These are phyloP conservation scores for Drosophila aldrichi DNA, from an alignment of 2,888 invertebrate genomes.

Conservation along the genomic window DNA sequence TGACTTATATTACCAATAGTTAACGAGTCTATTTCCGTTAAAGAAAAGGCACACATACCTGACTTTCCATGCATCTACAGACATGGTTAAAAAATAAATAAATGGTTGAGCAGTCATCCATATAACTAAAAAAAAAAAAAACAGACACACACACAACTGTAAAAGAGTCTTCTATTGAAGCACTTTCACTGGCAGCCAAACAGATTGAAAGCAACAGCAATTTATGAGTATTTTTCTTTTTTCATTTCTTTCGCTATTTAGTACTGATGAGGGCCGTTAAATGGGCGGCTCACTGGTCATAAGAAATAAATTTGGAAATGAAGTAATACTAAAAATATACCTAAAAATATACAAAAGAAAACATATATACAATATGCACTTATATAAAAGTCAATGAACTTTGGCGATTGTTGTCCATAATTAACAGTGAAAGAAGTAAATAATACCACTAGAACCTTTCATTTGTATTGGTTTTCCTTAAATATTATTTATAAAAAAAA, in stretches of 20 bases:
- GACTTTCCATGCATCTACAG: constrained; percentile 44
- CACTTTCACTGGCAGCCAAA: constrained; percentile 60
- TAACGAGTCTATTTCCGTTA: constrained; percentile 31
- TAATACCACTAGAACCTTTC: neutral
- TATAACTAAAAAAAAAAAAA: constrained; percentile 35
- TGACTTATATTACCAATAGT: constrained; percentile 23
- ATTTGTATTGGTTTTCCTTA: neutral
- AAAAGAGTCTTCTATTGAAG: constrained; percentile 58
- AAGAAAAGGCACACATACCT: constrained; percentile 26
- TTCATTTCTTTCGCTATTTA: constrained; percentile 40
- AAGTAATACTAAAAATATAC: constrained; percentile 24
- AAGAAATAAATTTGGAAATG: constrained; percentile 18
- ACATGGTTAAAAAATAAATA: constrained; percentile 18
- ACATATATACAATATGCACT: neutral
- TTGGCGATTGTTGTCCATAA: neutral
- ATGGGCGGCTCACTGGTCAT: constrained; percentile 41
- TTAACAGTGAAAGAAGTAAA: neutral
- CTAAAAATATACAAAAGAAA: too few species aligned
- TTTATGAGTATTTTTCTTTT: constrained; percentile 42
- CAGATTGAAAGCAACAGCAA: constrained; percentile 67
- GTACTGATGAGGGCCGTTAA: constrained; percentile 52
- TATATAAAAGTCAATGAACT: constrained; percentile 5
- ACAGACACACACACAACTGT: constrained; percentile 23
- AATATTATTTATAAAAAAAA: neutral
- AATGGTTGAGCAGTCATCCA: constrained; percentile 45